Evolutionary conservation across 35 echinoderm and acorn worm species (phyloP).

Genomic region (Heliocidaris tuberculata): DNA sequence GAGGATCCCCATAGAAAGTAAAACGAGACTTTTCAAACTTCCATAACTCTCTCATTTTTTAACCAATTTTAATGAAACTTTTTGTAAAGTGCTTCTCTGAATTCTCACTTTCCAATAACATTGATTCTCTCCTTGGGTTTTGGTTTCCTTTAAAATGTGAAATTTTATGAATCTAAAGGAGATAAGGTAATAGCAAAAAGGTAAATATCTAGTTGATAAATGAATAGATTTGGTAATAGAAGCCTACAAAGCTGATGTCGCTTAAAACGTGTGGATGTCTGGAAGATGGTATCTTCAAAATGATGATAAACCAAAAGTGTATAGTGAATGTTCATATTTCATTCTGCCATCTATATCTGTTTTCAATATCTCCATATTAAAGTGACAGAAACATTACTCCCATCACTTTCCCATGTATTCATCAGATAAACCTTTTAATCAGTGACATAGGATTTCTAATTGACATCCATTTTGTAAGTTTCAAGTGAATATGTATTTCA

Average conservation of each 20-base stretch:
- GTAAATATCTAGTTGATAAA: background rate
- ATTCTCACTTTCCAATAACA: too few relatives aligned
- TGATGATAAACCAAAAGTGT: background rate
- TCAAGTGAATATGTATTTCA: background rate
- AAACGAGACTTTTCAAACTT: too few relatives aligned
- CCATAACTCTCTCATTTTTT: too few relatives aligned
- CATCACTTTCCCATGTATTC: background rate
- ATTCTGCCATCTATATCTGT: background rate
- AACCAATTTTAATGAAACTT: too few relatives aligned
- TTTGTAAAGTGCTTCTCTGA: too few relatives aligned
- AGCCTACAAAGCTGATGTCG: background rate
- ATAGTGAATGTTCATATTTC: background rate
- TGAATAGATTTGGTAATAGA: background rate
- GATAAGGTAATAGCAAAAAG: background rate
- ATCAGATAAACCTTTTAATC: slow-evolving; percentile 4
- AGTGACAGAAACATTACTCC: background rate
- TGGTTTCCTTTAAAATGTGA: too few relatives aligned
- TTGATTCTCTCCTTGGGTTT: too few relatives aligned
- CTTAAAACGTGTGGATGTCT: background rate
- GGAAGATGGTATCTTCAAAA: background rate
- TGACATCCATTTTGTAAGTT: background rate
- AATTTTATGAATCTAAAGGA: background rate
- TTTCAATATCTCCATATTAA: background rate
- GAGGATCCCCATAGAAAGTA: too few relatives aligned
- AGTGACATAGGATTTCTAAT: background rate